Base-by-base conservation (phyloP, 2,797 vertebrate genomes). In the Sebastes kiyomatsui region DNA sequence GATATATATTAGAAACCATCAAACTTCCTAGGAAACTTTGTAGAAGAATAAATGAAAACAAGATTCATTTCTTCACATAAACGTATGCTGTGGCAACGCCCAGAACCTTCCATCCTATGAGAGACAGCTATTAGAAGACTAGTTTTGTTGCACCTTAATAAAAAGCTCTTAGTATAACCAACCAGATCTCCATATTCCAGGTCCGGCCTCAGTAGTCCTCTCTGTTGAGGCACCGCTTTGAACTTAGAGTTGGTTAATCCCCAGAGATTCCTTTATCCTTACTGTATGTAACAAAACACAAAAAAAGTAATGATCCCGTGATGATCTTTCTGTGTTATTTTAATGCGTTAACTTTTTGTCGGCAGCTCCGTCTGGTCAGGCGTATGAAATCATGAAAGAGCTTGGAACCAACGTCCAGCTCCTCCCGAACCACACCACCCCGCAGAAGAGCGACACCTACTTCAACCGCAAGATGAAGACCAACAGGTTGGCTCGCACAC, bases 381-480 rank as follows among this genome's bases (percentile, higher is more conserved):
- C 94, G 6, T 95, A 93, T 71, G 96, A 98, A 90, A 97, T 98
- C 91, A 94, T 99, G 95, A 98, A 98, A 32, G 98, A 99, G 75
- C 92, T 97, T 0, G 97, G 97, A 49, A 98, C 98, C 14, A 97
- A 99, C 46, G 96, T 99, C 6, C 97, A 97, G 92, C 97, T 99
- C 72, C 96, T 97, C 83, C 98, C 98, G 3, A 99, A 99, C 92
- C 95, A 97, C 93, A 96, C 90, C 84, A 96, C 97, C 0, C 98
- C 98, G 13, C 97, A 97, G 91, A 98, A 99, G 95, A 97, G 97
- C 9, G 98, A 98, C 95, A 97, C 98, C 35, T 99, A 97, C 94
- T 99, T 99, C 94, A 99, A 97, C 95, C 97, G 98, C 83, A 99
- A 98, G 96, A 99, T 99, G 98, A 99, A 99, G 92, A 94, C 96